phyloP scores from a whole-genome alignment of 2,797 vertebrate species.

The Streptopelia turtur region DNA sequence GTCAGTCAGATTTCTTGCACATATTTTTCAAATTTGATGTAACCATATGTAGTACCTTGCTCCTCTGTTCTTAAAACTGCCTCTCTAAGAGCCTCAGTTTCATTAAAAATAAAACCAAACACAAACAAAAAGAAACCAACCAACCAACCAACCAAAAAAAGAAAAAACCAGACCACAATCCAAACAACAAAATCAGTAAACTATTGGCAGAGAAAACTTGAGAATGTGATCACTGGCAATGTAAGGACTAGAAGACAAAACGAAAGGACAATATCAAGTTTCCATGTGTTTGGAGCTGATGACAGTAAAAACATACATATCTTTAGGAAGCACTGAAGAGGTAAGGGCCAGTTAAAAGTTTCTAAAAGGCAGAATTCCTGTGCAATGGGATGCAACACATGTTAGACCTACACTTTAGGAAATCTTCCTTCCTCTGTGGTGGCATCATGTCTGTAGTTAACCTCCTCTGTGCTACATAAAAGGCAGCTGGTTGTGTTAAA shows the following conservation, averaged over 20 bases:
- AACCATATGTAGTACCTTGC: not conserved
- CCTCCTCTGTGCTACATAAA: slow-evolving; percentile 26
- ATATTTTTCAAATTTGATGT: not conserved
- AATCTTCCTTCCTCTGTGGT: not conserved
- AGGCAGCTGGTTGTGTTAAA: slow-evolving; percentile 28
- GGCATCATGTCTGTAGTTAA: not conserved
- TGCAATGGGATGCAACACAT: not conserved
- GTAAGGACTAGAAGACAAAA: not conserved
- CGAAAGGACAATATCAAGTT: not conserved
- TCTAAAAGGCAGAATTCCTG: not conserved
- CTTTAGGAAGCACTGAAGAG: not conserved
- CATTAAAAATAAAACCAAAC: not conserved
- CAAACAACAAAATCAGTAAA: not conserved
- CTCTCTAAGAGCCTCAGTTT: not conserved
- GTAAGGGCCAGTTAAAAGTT: not conserved
- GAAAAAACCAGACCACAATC: no score
- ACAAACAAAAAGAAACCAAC: no score
- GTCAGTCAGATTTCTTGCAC: not conserved
- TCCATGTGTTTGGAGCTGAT: not conserved
- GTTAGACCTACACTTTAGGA: not conserved
- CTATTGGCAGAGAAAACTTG: not conserved
- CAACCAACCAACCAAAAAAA: no score
- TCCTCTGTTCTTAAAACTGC: not conserved
- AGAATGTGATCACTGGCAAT: not conserved
- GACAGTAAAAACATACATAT: not conserved